phyloP scores from a whole-genome alignment of 2,888 invertebrate genomes.

The Meiosimyza platycephala region DNA sequence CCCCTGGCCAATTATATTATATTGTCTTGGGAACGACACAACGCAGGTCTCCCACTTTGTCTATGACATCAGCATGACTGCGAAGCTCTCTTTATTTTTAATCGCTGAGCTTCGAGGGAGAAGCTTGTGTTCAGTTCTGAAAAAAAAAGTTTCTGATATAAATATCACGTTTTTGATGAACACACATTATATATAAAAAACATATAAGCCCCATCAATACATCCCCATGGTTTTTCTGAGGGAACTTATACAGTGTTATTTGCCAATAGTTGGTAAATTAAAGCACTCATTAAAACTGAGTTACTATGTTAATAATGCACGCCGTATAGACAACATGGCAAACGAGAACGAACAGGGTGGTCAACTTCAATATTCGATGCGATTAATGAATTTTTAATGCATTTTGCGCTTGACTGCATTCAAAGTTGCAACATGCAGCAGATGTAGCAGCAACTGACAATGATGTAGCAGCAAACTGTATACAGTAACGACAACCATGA shows the following conservation, averaged over 20 bases:
- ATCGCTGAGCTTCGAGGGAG: too few species aligned
- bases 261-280: slow-evolving; percentile 14
- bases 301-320: slow-evolving; percentile 17
- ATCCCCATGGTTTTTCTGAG: neutral
- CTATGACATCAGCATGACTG: too few species aligned
- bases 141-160: too few species aligned
- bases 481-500: slow-evolving; percentile 9
- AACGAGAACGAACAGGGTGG: neutral
- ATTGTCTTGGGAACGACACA: too few species aligned
- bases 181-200: too few species aligned
- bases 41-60: too few species aligned
- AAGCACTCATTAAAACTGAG: slow-evolving; percentile 22
- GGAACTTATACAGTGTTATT: neutral
- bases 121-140: too few species aligned
- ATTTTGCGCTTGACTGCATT: neutral
- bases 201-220: too few species aligned
- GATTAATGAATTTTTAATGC: slow-evolving; percentile 30
- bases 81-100: too few species aligned
- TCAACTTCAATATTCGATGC: neutral
- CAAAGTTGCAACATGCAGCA: slow-evolving; percentile 12
- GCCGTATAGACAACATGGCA: neutral
- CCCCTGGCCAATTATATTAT: too few species aligned
- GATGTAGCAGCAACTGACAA: neutral
- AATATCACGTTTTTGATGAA: too few species aligned
- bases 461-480: neutral